phyloP scores from a whole-genome alignment of 2,113 vertebrate genomes.

The Actenoides lindsayi region DNA sequence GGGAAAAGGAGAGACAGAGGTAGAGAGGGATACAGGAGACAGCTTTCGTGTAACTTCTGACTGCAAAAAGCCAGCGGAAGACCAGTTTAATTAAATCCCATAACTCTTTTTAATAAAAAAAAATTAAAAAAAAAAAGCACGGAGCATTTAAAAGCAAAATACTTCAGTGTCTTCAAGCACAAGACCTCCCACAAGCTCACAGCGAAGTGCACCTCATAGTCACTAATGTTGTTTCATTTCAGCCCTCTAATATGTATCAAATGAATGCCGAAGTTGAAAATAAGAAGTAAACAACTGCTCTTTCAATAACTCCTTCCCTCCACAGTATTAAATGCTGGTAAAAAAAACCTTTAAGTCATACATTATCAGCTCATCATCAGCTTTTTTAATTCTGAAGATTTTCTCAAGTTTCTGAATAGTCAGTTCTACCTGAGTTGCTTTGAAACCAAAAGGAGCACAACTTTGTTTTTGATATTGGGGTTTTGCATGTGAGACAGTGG shows the following conservation, averaged over 20 bases:
- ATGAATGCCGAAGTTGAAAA: background rate
- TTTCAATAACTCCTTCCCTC: background rate
- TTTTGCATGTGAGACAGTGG: constrained; percentile 35
- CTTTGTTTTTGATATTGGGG: background rate
- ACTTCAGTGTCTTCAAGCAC: constrained; percentile 29
- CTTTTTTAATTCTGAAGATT: constrained; percentile 32
- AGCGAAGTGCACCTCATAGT: background rate
- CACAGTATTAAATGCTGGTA: background rate
- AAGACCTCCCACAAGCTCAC: constrained; percentile 20
- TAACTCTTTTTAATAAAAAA: background rate
- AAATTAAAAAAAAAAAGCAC: background rate
- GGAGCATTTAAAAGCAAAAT: constrained; percentile 43
- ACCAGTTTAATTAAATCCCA: constrained; percentile 30
- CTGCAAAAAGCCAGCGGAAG: constrained; percentile 7
- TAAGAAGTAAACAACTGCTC: constrained; percentile 35
- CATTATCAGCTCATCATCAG: background rate
- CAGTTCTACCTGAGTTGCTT: constrained; percentile 3
- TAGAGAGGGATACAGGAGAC: background rate
- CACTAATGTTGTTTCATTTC: background rate
- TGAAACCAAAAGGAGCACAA: constrained; percentile 29
- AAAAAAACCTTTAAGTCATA: background rate
- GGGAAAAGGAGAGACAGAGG: background rate
- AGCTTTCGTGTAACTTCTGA: background rate
- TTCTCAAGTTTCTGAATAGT: constrained; percentile 40
- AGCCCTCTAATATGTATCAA: background rate